Evolutionary conservation across 1,140 invertebrate species (phyloP), one percentile per base, ranked within the genome.

Genomic region (Nixonia krombeini): DNA sequence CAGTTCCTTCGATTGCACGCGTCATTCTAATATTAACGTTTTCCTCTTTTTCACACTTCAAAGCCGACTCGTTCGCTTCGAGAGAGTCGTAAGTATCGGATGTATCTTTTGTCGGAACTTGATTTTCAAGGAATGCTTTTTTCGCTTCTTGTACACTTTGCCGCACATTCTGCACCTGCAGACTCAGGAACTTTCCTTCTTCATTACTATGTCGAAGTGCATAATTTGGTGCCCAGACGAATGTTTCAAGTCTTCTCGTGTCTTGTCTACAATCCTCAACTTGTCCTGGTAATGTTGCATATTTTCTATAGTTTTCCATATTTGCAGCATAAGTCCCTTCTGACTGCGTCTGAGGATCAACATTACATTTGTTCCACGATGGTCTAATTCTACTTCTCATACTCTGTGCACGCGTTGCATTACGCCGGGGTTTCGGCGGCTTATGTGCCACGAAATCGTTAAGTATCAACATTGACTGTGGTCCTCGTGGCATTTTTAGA

Each of bases 401-500:
- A 7, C 81, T 83, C 26, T 82, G 78, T 2, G 80, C 81, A 0
- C 81, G 72, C 2, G 68, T 53, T 0, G 79, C 82, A 35, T 76
- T 82, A 26, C 78, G 59, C 17, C 84, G 83, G 0, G 85, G 85
- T 53, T 86, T 87, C 0, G 85, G 86, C 0, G 85, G 86, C 56
- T 87, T 87, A 44, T 87, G 85, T 0, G 85, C 76, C 0, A 86
- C 84, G 26, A 86, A 75, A 31, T 83, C 80, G 56, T 80, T 82
- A 0, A 81, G 18, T n/a, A 82, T 81, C 16, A 81, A 41, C 74
- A 79, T 76, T 4, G 82, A 79, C 3, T 82, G 76, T 1, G 80
- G 79, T 7, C 70, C 75, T 4, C 67, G 64, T 0, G 72, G 28
- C 0, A 65, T 63, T 41, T 76, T 78, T 4, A 75, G 2, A 23